These are phyloP conservation scores for Triplophysa tibetana DNA, from an alignment of 2,113 vertebrate genomes.

Conservation along the genomic window DNA sequence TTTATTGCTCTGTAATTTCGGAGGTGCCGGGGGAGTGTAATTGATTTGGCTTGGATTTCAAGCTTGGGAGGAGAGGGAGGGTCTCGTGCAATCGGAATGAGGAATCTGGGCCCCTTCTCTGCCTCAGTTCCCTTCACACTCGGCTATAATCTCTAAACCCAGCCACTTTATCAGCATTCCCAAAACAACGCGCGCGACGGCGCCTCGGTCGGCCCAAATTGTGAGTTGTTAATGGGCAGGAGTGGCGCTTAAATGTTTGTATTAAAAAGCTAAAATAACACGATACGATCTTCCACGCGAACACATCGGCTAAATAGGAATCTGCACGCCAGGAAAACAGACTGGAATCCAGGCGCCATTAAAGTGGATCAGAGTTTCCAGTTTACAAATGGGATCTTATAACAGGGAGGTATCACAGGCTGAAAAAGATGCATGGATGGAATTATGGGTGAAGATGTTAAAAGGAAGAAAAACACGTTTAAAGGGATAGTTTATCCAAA, in stretches of 20 bases:
- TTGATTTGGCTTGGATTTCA: slow-evolving; percentile 76
- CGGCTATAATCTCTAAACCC: slow-evolving; percentile 35
- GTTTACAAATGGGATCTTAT: slow-evolving; percentile 17
- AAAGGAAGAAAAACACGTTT: neutral
- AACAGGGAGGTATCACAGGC: neutral
- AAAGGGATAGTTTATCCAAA: neutral
- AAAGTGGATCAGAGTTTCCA: slow-evolving; percentile 38
- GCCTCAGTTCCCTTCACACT: slow-evolving; percentile 26
- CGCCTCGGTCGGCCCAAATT: slow-evolving; percentile 7
- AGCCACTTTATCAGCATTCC: slow-evolving; percentile 44
- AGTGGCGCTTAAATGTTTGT: slow-evolving; percentile 27
- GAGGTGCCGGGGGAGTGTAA: slow-evolving; percentile 61
- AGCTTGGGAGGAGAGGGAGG: slow-evolving; percentile 41
- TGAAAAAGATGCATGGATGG: neutral
- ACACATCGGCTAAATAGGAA: slow-evolving; percentile 34
- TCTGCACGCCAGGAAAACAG: slow-evolving; percentile 41
- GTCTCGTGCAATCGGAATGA: slow-evolving; percentile 21
- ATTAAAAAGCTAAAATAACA: neutral
- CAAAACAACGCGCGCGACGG: slow-evolving; percentile 16
- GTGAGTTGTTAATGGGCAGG: slow-evolving; percentile 27
- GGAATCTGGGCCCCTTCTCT: slow-evolving; percentile 39
- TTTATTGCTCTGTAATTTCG: slow-evolving; percentile 75
- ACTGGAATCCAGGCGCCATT: slow-evolving; percentile 43
- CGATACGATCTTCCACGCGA: slow-evolving; percentile 19
- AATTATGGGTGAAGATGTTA: neutral